A percentile compares a stretch with the other conserved stretches of the same genome.
Evolutionary conservation across 2,797 vertebrate genomes (phyloP).

Genomic region (Rhinichthys osculus): DNA sequence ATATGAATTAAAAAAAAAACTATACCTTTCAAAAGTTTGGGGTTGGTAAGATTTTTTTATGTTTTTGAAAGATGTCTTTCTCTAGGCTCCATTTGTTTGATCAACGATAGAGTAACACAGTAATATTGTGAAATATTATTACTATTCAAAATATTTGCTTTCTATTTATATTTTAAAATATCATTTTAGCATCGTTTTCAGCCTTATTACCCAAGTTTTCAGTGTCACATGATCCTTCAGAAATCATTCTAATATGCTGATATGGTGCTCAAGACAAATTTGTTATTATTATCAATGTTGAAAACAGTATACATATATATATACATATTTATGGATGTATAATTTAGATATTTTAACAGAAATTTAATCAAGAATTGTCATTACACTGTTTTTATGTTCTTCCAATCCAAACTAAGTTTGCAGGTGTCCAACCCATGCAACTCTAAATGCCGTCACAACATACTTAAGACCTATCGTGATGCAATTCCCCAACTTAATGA

Average conservation of each 20-base stretch:
- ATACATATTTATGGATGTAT: not conserved
- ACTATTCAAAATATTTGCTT: not conserved
- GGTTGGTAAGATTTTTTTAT: not conserved
- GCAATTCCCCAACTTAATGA: slow-evolving; percentile 80
- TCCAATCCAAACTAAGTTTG: not conserved
- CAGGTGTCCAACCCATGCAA: slow-evolving; percentile 63
- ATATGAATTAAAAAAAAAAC: not conserved
- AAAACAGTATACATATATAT: not conserved
- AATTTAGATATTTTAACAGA: not conserved
- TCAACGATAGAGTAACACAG: not conserved
- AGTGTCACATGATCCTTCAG: not conserved
- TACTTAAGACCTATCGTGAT: slow-evolving; percentile 66
- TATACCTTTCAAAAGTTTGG: not conserved
- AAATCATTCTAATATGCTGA: not conserved
- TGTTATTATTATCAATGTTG: not conserved
- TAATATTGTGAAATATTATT: not conserved
- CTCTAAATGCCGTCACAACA: slow-evolving; percentile 61
- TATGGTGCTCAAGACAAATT: not conserved
- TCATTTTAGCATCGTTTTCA: not conserved
- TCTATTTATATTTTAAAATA: not conserved
- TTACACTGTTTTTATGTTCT: not conserved
- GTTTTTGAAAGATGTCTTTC: not conserved
- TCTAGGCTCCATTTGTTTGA: not conserved
- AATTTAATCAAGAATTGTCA: not conserved
- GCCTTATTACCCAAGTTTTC: not conserved